Percentiles rank a stretch among this genome's conserved stretches.
phyloP scores from a whole-genome alignment of 53 echinoderm and acorn worm species.

The Apostichopus leukothele region DNA sequence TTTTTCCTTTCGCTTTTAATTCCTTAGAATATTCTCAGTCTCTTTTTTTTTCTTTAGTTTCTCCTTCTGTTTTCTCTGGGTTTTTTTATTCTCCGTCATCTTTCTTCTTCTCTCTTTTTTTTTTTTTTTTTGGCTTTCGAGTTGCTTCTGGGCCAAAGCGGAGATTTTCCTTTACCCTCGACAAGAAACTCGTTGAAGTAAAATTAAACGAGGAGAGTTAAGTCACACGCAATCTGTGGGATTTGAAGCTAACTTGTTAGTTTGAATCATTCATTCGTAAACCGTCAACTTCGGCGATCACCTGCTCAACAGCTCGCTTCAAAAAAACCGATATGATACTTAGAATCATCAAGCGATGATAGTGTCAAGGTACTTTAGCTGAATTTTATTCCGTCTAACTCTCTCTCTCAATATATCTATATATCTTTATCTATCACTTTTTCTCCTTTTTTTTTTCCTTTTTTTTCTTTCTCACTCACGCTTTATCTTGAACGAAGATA shows the following conservation, averaged over 20 bases:
- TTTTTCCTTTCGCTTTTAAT: slow-evolving; percentile 11
- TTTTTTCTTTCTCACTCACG: background rate
- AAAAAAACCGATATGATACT: slow-evolving; percentile 19
- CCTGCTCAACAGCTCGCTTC: slow-evolving; percentile 11
- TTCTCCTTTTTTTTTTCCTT: background rate
- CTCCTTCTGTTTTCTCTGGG: background rate
- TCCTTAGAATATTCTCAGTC: slow-evolving; percentile 6
- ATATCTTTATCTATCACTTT: background rate
- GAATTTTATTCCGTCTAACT: background rate
- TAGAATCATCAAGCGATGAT: slow-evolving; percentile 15
- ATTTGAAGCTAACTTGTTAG: slow-evolving; percentile 38
- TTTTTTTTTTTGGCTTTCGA: background rate
- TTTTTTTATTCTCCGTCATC: background rate
- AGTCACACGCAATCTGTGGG: slow-evolving; percentile 40
- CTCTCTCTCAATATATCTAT: background rate
- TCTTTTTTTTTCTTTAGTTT: background rate
- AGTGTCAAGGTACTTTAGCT: slow-evolving; percentile 38
- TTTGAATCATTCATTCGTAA: slow-evolving; percentile 31
- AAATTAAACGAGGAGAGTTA: slow-evolving; percentile 13
- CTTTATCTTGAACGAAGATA: background rate
- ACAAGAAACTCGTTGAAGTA: slow-evolving; percentile 15
- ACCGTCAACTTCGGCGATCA: slow-evolving; percentile 22
- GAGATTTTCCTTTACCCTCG: slow-evolving; percentile 15
- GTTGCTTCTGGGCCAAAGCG: slow-evolving; percentile 40
- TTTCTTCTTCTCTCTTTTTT: background rate